Conservation (phyloP, 2,113 vertebrate species). For the Glaucidium brasilianum region DNA sequence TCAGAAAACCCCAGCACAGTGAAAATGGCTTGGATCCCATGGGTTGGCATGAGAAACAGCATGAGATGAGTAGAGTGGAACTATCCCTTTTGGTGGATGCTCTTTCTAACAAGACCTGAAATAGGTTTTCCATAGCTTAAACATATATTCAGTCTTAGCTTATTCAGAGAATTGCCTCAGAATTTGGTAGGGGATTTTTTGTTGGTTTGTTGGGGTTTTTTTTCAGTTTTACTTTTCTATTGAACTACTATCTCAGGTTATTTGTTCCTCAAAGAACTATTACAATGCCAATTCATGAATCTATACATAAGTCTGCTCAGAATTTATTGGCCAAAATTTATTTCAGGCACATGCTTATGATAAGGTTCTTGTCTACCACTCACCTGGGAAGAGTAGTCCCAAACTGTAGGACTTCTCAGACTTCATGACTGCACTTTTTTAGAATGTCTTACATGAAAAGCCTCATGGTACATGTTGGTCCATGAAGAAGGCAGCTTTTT, state of each 20-base stretch:
- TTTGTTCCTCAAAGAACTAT: neutral
- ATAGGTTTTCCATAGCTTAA: neutral
- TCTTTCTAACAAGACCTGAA: neutral
- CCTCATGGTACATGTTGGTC: neutral
- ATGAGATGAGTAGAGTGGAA: neutral
- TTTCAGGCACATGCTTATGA: neutral
- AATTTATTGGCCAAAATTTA: neutral
- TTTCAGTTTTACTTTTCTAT: neutral
- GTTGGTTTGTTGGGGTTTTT: neutral
- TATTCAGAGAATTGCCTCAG: neutral
- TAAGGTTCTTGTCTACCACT: neutral
- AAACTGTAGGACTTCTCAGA: neutral
- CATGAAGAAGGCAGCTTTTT: neutral
- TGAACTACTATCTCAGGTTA: neutral
- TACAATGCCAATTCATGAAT: neutral
- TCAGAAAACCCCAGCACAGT: neutral
- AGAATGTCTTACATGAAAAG: neutral
- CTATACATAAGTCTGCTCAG: neutral
- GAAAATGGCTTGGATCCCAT: neutral
- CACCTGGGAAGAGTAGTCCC: neutral
- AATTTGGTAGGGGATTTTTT: neutral
- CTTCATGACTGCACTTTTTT: neutral
- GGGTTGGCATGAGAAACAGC: fast-evolving
- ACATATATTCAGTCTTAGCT: neutral
- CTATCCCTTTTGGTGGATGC: neutral